phyloP scores from a whole-genome alignment of 2,797 vertebrate species.

The Rhinophrynus dorsalis region DNA sequence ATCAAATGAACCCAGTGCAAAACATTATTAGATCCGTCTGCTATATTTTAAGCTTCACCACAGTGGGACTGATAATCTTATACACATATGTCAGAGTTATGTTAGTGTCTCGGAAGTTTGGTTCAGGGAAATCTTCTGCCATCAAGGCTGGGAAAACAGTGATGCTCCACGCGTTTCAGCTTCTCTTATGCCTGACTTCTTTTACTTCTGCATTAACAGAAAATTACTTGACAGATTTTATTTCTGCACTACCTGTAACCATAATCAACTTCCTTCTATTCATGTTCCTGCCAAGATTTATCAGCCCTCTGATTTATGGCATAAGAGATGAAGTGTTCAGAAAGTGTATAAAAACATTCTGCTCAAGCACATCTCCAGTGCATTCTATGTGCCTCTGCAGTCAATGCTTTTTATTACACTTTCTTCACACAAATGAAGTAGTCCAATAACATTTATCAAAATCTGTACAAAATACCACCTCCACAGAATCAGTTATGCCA shows the following conservation, averaged over 20 bases:
- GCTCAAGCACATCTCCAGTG: background rate
- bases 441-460: too few species aligned
- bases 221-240: constrained; percentile 69
- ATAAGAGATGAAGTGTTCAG: constrained; percentile 10
- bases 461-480: too few species aligned
- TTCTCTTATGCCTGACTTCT: constrained; percentile 44
- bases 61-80: constrained; percentile 59
- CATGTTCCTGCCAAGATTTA: background rate
- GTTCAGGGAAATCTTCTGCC: constrained; percentile 62
- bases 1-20: background rate
- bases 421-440: too few species aligned
- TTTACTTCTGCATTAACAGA: too few species aligned
- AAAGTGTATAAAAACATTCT: background rate
- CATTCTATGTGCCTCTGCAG: too few species aligned
- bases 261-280: background rate
- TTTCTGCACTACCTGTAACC: constrained; percentile 60
- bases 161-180: constrained; percentile 66
- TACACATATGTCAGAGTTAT: constrained; percentile 74
- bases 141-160: constrained; percentile 72
- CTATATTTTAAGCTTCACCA: constrained; percentile 50
- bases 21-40: constrained; percentile 54
- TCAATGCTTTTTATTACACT: too few species aligned
- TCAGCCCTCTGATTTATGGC: constrained; percentile 29
- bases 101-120: constrained; percentile 65
- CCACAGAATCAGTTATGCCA: too few species aligned